Conservation (phyloP, 2,113 vertebrate species). For the Pogonocichla stellata region DNA sequence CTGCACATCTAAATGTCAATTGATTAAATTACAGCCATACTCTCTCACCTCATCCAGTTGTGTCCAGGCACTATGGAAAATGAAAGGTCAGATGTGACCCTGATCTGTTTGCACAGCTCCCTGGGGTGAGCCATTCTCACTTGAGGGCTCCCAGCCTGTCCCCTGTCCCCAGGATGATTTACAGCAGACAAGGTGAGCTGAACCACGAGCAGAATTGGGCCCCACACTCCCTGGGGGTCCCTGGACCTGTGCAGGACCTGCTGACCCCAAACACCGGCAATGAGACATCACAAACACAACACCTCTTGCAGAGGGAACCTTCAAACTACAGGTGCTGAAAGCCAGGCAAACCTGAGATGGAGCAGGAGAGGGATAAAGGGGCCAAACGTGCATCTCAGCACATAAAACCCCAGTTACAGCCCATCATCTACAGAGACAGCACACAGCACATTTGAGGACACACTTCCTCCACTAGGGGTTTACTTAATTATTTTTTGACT, state of each 20-base stretch:
- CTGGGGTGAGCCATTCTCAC: background rate
- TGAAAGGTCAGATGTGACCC: background rate
- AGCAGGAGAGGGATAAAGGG: background rate
- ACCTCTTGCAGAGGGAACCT: background rate
- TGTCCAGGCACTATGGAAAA: background rate
- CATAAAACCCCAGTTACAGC: rapidly evolving
- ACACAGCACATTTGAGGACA: rapidly evolving
- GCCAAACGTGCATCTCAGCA: rapidly evolving
- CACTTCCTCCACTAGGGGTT: background rate
- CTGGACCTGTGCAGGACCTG: rapidly evolving
- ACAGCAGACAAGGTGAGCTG: background rate
- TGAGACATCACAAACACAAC: rapidly evolving
- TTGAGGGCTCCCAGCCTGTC: background rate
- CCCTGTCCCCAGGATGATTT: background rate
- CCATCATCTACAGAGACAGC: too few species aligned
- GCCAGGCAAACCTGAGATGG: rapidly evolving
- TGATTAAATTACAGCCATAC: constrained; percentile 19
- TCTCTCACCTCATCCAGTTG: constrained; percentile 21
- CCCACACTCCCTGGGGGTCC: too few species aligned
- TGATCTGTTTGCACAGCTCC: background rate
- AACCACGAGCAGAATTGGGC: background rate
- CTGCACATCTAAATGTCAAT: background rate
- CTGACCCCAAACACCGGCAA: background rate
- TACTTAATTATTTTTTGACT: rapidly evolving
- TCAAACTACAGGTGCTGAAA: rapidly evolving